Evolutionary conservation across 1,140 invertebrate species (phyloP), one percentile per base, ranked within the genome.

Genomic region (Microplitis demolitor): DNA sequence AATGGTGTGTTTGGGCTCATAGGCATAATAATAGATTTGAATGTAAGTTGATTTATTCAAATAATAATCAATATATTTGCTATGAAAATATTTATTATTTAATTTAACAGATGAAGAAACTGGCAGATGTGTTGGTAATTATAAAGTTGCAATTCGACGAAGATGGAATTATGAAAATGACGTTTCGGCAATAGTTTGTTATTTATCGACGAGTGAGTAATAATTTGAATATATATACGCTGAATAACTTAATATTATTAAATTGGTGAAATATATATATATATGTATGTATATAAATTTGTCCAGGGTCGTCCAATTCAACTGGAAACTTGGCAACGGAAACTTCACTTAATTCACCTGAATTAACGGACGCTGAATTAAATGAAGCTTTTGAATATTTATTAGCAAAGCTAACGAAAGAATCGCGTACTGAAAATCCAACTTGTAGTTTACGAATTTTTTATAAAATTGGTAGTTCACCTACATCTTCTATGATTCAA

Each of bases 1-100:
- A 97, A 87, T 98, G 96, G 96, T 95, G 96, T 82, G 93, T 96
- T 70, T 95, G 94, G 93, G 94, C 93, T 34, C 94, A 96, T 86
- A 90, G 91, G 61, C 92, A 95, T 83, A 96, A 96, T 85, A 91
- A 92, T 85, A 90, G 92, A 77, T 96, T 96, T 82, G 93, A 96
- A 84, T 96, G 94, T 96, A 88, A 90, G 90, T 90, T 60, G 54
- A 53, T 14, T 9, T 35, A 63, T 16, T 16, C 31, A 8, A 39
- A 24, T 51, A n/a, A 6, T 34, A 66, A 66, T 66, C 9, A 16
- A 11, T 2, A 39, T 51, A 45, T 50, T 45, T 66, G 33, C 50
- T 37, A 5, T n/a, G 58, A 45, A 69, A 56, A 54, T 58, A 37
- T 24, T 70, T 45, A 58, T 69, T 56, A 0, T 39, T 56, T 4